Base-by-base conservation (phyloP, 2,113 vertebrate species). In the Clarias macrocephalus region DNA sequence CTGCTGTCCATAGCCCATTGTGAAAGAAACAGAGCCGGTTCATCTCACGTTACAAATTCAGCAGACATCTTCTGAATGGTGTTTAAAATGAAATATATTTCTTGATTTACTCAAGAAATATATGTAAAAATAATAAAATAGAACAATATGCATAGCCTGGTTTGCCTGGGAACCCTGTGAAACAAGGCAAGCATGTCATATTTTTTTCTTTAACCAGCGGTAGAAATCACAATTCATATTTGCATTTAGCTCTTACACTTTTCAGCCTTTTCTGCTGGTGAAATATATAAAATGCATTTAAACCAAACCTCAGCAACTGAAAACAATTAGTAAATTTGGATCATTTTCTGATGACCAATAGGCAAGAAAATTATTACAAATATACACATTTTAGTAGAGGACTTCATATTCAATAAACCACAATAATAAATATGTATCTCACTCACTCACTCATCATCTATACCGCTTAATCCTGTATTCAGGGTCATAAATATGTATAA, bases 11-110 rank as follows among this genome's bases (percentile, higher is more conserved):
- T 72, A 57, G 66, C 4, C 66, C 28, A 73, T 84, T 73, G 82
- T 72, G 82, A 84, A 84, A 57, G 28, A 84, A 72, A 84, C 48
- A 33, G 84, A 79, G 42, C 75, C 28, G 6, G n/a, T 21, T 25
- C 48, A 63, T 79, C 59, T 86, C 75, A 68, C 5, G 0, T 80
- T 80, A 66, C 75, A 52, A 76, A 62, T 54, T 12, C 85, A 63
- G 54, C n/a, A 11, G 16, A 57, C 65, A 1, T 33, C 66, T 30
- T 72, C 28, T 16, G 12, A 72, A 57, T 25, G 23, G 1, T 25
- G 19, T 19, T 33, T 7, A 19, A 56, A 59, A 83, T 21, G 1
- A 54, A 84, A 33, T n/a, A n/a, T n/a, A n/a, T n/a, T n/a, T 70
- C 13, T 21, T 0, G 25, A 60, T 28, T 33, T 33, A 60, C 28